phyloP scores from a whole-genome alignment of 35 echinoderm and acorn worm genomes.

The Lytechinus pictus region DNA sequence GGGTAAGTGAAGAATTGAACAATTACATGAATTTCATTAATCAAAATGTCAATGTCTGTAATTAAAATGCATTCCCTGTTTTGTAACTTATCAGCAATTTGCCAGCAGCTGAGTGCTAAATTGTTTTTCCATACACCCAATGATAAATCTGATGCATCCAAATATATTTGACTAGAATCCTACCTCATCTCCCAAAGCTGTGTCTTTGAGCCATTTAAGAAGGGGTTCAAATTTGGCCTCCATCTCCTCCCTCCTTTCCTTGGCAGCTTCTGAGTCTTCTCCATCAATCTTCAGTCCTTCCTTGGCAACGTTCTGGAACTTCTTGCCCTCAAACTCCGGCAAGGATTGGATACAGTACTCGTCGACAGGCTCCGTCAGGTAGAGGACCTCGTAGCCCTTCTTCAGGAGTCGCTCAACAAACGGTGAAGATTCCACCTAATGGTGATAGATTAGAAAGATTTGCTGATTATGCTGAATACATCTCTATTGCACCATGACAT shows the following conservation, averaged over 20 bases:
- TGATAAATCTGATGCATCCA: not conserved
- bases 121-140: too few relatives aligned
- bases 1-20: too few relatives aligned
- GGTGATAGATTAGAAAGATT: not conserved
- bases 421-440: conserved; percentile 88
- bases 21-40: too few relatives aligned
- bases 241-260: conserved; percentile 76
- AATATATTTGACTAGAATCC: not conserved
- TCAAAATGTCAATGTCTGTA: too few relatives aligned
- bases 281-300: conserved; percentile 85
- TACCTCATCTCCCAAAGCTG: conserved; percentile 90
- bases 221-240: conserved; percentile 94
- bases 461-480: too few relatives aligned
- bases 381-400: conserved; percentile 96
- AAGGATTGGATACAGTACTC: conserved; percentile 98
- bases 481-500: too few relatives aligned
- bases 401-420: conserved; percentile 92
- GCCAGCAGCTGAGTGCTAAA: too few relatives aligned
- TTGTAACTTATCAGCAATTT: too few relatives aligned
- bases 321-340: conserved; percentile 98
- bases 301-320: conserved; percentile 98
- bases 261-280: conserved; percentile 89
- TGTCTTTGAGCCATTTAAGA: conserved; percentile 93
- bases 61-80: too few relatives aligned
- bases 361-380: conserved; percentile 95